Evolutionary conservation across 2,113 vertebrate species (phyloP), one percentile per base, ranked within the genome.

Genomic region (Tachysurus fulvidraco): DNA sequence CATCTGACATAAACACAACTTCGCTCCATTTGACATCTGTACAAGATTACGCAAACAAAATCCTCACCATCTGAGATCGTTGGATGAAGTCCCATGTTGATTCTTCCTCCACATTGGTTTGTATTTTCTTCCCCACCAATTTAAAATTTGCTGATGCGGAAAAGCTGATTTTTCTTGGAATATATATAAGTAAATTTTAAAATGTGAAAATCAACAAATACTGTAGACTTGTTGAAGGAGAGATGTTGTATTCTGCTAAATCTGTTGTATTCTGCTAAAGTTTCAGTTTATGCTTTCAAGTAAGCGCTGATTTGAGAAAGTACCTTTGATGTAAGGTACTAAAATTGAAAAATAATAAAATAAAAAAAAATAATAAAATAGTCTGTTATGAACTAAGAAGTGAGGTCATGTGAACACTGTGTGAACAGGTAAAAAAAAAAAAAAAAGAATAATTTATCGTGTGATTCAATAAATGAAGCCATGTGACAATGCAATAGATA

Each of bases 21-120:
- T 11, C 52, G 57, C 54, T 57, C 17, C 55, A 81, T 41, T 55
- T 23, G 55, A 59, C 55, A 60, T 81, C 55, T 57, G 54, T 23
- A 19, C 30, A 81, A 81, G 11, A 41, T 81, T 81, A 81, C 78
- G 41, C 78, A 81, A 36, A 81, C 55, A 60, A 12, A 81, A 21
- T 60, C 5, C 55, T 59, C 78, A 81, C 9, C 55, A 81, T 81
- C 10, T 81, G 78, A 59, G 17, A 81, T 60, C 23, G 9, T 55
- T 81, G 78, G 78, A 81, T 59, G 1, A 4, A 60, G 19, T 60
- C 78, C 55, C 78, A 41, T 80, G 78, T 23, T 80, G 78, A 80
- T 79, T 79, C 28, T 79, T 7, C 16, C 13, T n/a, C 52, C 54
- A 59, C 54, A 59, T 14, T 57, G 28, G 17, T 59, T 80, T 21